Percentiles rank a stretch among this genome's conserved stretches.
These are phyloP conservation scores for Aphrophora alni DNA, from an alignment of 2,888 invertebrate species.

Conservation along the genomic window DNA sequence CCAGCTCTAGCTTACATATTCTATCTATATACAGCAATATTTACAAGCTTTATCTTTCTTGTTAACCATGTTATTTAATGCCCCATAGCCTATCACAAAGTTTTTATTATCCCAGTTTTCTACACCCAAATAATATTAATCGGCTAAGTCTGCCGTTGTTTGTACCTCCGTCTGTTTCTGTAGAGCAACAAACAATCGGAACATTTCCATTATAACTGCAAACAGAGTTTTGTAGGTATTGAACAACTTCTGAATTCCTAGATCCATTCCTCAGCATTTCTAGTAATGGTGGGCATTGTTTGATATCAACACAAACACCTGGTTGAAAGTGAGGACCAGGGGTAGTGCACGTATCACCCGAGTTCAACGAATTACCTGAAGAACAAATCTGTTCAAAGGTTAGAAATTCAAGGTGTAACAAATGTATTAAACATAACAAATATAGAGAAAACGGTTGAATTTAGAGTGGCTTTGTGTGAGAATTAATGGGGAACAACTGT, in stretches of 20 bases:
- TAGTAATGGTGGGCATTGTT: constrained; percentile 61
- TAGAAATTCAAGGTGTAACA: background rate
- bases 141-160: background rate
- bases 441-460: too few species aligned
- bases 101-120: too few species aligned
- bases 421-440: too few species aligned
- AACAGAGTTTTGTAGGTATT: constrained; percentile 58
- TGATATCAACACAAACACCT: constrained; percentile 65
- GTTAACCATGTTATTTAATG: too few species aligned
- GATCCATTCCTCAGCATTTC: constrained; percentile 59
- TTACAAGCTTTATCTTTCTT: too few species aligned
- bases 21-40: too few species aligned
- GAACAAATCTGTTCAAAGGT: background rate
- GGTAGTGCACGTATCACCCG: constrained; percentile 58
- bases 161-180: background rate
- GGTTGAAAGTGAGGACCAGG: constrained; percentile 56
- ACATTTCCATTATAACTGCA: constrained; percentile 18
- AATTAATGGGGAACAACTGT: too few species aligned
- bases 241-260: constrained; percentile 57
- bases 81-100: background rate
- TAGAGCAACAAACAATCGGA: constrained; percentile 28
- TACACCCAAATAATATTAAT: background rate
- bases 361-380: background rate
- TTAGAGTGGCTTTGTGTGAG: too few species aligned
- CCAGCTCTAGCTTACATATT: too few species aligned